Evolutionary conservation across 37 sponge, comb jelly and placozoan genomes (phyloP), one percentile per base, ranked within the genome.

Genomic region (Cliona cf. orientalis): DNA sequence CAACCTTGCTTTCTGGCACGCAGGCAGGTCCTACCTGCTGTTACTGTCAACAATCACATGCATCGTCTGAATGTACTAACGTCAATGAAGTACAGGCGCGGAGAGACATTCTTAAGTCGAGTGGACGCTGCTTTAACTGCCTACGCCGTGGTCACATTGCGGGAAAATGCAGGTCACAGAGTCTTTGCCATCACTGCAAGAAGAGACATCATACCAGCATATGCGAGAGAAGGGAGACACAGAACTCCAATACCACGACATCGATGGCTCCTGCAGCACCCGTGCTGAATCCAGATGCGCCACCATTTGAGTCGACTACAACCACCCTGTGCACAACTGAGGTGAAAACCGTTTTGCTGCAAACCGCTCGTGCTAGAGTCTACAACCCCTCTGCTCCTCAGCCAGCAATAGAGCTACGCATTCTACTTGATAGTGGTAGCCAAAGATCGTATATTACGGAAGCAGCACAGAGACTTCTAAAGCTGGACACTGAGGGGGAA

Each of bases 391-490:
- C 12, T 23, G 42, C 39, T 3, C 55, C 55, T 49, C 14, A 49
- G 11, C 6, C 33, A 28, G 4, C 31, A 3, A 2, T 56, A 56
- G 59, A 57, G 34, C 26, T 69, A 3, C 26, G 59, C 5, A 7
- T 68, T n/a, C 68, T 80, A 25, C 37, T 80, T 42, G 81, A 80
- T 32, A 65, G 49, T 63, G 79, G 79, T 68, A 78, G 79, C 55
- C 79, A 78, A 37, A 32, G 33, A 37, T 80, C 81, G 3, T 69
- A 58, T 38, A 68, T 80, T 2, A 80, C 71, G 3, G 57, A 67
- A 33, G 22, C 34, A 5, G 40, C 59, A 11, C 12, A 60, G 31
- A 34, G 33, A 4, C 25, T 33, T 2, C 74, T 82, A n/a, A 32
- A 23, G 4, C 34, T 82, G 61, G 31, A 58, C 22, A 1, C 73